These are phyloP conservation scores for Calosoma granatense DNA, from an alignment of 1,140 invertebrate genomes.

Conservation along the genomic window DNA sequence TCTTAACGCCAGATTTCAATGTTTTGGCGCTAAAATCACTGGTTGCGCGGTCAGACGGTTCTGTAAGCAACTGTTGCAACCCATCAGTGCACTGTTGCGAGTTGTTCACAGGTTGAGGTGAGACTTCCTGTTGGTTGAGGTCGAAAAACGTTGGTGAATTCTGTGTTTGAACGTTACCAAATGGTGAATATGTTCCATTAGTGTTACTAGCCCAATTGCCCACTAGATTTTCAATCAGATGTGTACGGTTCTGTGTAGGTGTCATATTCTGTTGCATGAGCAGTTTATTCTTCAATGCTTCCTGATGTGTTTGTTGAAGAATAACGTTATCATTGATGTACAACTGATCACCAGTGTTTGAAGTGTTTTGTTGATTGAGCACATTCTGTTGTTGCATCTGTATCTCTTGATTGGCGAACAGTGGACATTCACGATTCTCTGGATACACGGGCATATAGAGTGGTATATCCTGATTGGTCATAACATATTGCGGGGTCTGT, in stretches of 20 bases:
- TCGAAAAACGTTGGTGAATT: slow-evolving; percentile 32
- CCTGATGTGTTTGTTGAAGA: slow-evolving; percentile 11
- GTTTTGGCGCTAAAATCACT: slow-evolving; percentile 11
- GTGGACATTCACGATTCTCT: background rate
- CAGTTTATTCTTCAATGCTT: background rate
- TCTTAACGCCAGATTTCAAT: slow-evolving; percentile 38
- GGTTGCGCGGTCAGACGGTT: slow-evolving; percentile 17
- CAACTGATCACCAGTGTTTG: background rate
- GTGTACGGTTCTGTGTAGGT: slow-evolving; percentile 34
- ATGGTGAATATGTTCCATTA: slow-evolving; percentile 71
- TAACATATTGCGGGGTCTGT: background rate
- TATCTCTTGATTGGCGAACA: background rate
- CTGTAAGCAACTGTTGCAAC: background rate
- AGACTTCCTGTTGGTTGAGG: slow-evolving; percentile 2
- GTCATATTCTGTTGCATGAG: slow-evolving; percentile 12
- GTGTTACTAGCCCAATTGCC: slow-evolving; percentile 73
- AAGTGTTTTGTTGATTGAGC: background rate
- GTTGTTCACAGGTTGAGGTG: slow-evolving; percentile 15
- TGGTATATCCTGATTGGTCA: background rate
- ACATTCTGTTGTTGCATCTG: background rate
- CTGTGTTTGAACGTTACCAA: slow-evolving; percentile 42
- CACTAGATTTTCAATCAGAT: slow-evolving; percentile 61
- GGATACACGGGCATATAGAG: background rate
- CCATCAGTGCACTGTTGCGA: background rate
- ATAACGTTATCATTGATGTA: slow-evolving; percentile 7